A percentile compares a stretch with the other conserved stretches of the same genome.
phyloP scores from a whole-genome alignment of 2,113 vertebrate genomes.

The Australoheros scitulus region DNA sequence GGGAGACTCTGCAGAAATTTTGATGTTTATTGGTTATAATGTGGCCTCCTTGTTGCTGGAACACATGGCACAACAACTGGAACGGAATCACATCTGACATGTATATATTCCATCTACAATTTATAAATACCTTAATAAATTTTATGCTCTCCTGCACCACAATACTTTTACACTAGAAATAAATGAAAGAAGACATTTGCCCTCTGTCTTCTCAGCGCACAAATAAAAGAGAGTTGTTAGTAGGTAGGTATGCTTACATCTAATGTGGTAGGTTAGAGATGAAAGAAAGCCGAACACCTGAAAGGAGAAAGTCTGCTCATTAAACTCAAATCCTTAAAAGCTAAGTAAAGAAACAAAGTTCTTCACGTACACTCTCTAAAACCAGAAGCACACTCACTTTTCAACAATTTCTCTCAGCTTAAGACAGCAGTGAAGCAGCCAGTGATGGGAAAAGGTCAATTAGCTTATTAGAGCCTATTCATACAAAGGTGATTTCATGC shows the following conservation, averaged over 20 bases:
- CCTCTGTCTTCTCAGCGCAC: slow-evolving; percentile 66
- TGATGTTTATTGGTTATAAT: slow-evolving; percentile 80
- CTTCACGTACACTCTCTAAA: slow-evolving; percentile 30
- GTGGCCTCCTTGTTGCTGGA: slow-evolving; percentile 63
- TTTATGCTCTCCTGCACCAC: slow-evolving; percentile 57
- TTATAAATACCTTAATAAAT: slow-evolving; percentile 79
- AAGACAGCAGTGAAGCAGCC: slow-evolving; percentile 58
- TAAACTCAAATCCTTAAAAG: slow-evolving; percentile 55
- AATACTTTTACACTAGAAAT: slow-evolving; percentile 49
- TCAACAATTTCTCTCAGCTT: slow-evolving; percentile 46
- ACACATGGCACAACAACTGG: slow-evolving; percentile 66
- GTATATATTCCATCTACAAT: slow-evolving; percentile 68
- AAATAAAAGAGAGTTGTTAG: slow-evolving; percentile 49
- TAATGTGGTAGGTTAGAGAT: slow-evolving; percentile 55
- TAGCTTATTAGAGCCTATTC: slow-evolving; percentile 77
- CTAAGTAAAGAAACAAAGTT: slow-evolving; percentile 63
- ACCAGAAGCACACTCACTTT: slow-evolving; percentile 29
- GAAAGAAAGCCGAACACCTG: slow-evolving; percentile 45
- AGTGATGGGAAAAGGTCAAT: slow-evolving; percentile 78
- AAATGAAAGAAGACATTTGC: slow-evolving; percentile 74
- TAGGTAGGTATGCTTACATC: slow-evolving; percentile 37
- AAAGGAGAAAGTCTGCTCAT: slow-evolving; percentile 56
- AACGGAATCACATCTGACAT: slow-evolving; percentile 72
- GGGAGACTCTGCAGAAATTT: slow-evolving; percentile 49
- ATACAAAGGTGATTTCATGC: slow-evolving; percentile 71